phyloP scores from a whole-genome alignment of 2,888 invertebrate genomes.

The Melanchra persicariae region DNA sequence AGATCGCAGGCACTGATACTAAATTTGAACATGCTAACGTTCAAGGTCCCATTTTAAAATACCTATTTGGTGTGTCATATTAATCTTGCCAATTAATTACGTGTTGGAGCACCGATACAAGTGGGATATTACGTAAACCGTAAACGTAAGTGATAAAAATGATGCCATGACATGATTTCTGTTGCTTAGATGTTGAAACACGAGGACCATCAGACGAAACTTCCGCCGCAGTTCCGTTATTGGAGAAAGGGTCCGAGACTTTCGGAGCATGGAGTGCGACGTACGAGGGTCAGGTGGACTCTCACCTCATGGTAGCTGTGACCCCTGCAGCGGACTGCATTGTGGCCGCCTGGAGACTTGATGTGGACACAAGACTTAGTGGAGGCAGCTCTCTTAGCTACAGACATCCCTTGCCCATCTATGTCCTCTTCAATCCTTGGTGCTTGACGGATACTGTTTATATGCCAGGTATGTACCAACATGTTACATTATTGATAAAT shows the following conservation, averaged over 20 bases:
- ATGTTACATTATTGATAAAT: neutral
- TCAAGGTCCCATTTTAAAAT: constrained; percentile 46
- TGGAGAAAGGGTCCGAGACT: constrained; percentile 91
- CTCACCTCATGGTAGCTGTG: constrained; percentile 92
- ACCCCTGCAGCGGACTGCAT: constrained; percentile 93
- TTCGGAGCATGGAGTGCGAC: constrained; percentile 94
- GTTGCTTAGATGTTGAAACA: constrained; percentile 92
- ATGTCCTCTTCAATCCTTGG: constrained; percentile 98
- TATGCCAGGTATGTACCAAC: constrained; percentile 93
- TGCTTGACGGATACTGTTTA: constrained; percentile 93
- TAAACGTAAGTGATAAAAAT: constrained; percentile 12
- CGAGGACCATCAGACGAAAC: constrained; percentile 96
- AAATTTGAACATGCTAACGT: neutral
- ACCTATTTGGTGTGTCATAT: constrained; percentile 20
- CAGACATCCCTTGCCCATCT: constrained; percentile 94
- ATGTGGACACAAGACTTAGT: constrained; percentile 94
- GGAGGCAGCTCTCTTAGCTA: constrained; percentile 94
- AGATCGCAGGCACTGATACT: constrained; percentile 26
- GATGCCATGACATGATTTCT: constrained; percentile 15
- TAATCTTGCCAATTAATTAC: constrained; percentile 35
- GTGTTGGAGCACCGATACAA: constrained; percentile 43
- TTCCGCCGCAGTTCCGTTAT: constrained; percentile 93
- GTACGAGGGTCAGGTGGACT: constrained; percentile 92
- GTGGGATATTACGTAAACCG: constrained; percentile 27
- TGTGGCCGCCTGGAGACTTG: constrained; percentile 96